phyloP scores from a whole-genome alignment of 2,113 vertebrate genomes.

The Microcebus murinus region DNA sequence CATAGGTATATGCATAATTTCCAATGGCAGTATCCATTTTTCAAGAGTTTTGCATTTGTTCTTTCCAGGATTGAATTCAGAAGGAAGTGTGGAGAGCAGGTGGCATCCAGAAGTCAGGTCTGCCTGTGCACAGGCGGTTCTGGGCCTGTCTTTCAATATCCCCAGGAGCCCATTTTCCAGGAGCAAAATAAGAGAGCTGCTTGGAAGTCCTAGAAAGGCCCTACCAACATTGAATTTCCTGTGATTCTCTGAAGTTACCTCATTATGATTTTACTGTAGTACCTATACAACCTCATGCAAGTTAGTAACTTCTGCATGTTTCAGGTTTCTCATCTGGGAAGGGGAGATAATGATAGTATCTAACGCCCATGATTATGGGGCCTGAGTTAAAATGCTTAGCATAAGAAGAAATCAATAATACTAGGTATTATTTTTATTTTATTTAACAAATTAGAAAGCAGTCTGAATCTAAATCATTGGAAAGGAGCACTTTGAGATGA shows the following conservation, averaged over 20 bases:
- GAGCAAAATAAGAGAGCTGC: background rate
- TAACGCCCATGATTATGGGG: no score
- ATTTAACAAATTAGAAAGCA: background rate
- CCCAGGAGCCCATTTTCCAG: no score
- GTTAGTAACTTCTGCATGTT: background rate
- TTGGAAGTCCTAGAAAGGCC: background rate
- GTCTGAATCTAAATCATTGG: background rate
- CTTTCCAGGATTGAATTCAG: background rate
- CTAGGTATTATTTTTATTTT: background rate
- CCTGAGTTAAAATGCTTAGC: background rate
- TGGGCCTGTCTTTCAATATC: no score
- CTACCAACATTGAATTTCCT: no score
- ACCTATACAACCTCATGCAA: background rate
- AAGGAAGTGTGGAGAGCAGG: background rate
- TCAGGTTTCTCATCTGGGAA: background rate
- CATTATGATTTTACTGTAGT: background rate
- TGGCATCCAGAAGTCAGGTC: background rate
- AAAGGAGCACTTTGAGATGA: background rate
- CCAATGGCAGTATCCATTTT: background rate
- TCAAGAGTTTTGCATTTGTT: background rate
- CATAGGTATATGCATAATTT: background rate
- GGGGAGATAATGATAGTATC: background rate
- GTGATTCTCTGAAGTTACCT: no score
- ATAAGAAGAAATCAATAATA: background rate
- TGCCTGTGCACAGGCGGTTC: accelerated